Percentiles rank a stretch among this genome's conserved stretches.
phyloP scores from a whole-genome alignment of 2,888 invertebrate species.

The Agriopis aurantiaria region DNA sequence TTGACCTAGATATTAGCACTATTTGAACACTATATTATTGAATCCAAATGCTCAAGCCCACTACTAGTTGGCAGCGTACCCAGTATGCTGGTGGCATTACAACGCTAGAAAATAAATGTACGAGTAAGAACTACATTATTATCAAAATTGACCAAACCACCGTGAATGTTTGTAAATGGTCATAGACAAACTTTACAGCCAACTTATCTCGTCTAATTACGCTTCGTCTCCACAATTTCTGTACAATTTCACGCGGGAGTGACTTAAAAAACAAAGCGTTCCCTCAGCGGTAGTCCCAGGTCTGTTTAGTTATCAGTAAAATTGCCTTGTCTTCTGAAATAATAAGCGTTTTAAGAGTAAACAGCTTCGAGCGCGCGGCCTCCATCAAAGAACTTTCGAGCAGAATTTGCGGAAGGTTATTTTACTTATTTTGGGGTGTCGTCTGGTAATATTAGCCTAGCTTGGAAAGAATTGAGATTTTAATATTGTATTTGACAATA shows the following conservation, averaged over 20 bases:
- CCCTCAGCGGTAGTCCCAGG: slow-evolving; percentile 53
- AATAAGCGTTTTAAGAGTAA: slow-evolving; percentile 46
- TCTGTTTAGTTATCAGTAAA: slow-evolving; percentile 55
- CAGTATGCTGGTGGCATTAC: no score
- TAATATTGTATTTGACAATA: slow-evolving; percentile 16
- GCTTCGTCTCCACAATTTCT: slow-evolving; percentile 48
- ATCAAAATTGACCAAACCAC: not conserved
- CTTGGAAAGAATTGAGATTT: slow-evolving; percentile 1
- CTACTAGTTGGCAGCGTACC: no score
- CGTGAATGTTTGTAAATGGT: not conserved
- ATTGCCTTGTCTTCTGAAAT: slow-evolving; percentile 47
- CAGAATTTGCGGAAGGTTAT: slow-evolving; percentile 17
- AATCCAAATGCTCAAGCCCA: no score
- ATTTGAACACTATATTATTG: no score
- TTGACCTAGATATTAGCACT: no score
- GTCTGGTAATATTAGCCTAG: slow-evolving; percentile 11
- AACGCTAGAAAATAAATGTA: not conserved
- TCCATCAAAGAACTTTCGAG: slow-evolving; percentile 26
- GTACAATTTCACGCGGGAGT: slow-evolving; percentile 55
- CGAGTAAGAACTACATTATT: not conserved
- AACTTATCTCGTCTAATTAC: slow-evolving; percentile 50
- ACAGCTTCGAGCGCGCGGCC: slow-evolving; percentile 33
- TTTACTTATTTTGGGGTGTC: slow-evolving; percentile 10
- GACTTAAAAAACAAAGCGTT: slow-evolving; percentile 57
- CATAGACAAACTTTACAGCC: slow-evolving; percentile 21